A percentile compares a stretch with the other conserved stretches of the same genome.
These are phyloP conservation scores for Trichechus manatus DNA, from an alignment of 2,113 vertebrate genomes.

Conservation along the genomic window DNA sequence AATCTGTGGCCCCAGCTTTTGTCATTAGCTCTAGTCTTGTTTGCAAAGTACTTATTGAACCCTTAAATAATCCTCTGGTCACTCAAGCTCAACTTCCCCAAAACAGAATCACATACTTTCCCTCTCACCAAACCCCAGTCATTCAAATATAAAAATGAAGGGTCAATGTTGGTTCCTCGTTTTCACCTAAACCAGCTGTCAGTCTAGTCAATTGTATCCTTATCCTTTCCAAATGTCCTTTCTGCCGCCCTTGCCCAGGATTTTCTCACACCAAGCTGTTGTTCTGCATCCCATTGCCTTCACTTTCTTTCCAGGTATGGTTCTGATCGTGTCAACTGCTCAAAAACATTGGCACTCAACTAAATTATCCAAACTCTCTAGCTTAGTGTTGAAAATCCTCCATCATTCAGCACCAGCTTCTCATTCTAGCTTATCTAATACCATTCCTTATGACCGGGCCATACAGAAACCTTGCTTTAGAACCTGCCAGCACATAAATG, in stretches of 20 bases:
- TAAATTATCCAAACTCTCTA: neutral
- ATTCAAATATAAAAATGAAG: neutral
- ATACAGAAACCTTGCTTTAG: neutral
- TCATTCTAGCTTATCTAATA: neutral
- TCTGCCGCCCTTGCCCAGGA: neutral
- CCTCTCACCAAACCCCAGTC: neutral
- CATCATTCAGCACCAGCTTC: neutral
- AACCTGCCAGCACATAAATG: neutral
- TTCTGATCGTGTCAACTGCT: neutral
- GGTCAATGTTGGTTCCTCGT: neutral
- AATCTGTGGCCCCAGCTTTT: neutral
- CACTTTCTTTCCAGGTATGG: neutral
- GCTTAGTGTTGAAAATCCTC: neutral
- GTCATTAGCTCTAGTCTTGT: neutral
- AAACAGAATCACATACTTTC: neutral
- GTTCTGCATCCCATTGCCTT: neutral
- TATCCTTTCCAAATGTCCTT: neutral
- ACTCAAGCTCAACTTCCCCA: neutral
- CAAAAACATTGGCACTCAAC: neutral
- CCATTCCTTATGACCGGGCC: neutral
- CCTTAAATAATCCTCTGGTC: neutral
- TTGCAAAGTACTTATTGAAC: neutral
- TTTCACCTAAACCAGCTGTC: neutral
- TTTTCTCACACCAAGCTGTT: neutral
- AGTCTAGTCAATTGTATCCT: neutral